Percentiles rank a stretch among this genome's conserved stretches.
Evolutionary conservation across 2,113 vertebrate genomes (phyloP).

Genomic region (Genyomyrus donnyi): DNA sequence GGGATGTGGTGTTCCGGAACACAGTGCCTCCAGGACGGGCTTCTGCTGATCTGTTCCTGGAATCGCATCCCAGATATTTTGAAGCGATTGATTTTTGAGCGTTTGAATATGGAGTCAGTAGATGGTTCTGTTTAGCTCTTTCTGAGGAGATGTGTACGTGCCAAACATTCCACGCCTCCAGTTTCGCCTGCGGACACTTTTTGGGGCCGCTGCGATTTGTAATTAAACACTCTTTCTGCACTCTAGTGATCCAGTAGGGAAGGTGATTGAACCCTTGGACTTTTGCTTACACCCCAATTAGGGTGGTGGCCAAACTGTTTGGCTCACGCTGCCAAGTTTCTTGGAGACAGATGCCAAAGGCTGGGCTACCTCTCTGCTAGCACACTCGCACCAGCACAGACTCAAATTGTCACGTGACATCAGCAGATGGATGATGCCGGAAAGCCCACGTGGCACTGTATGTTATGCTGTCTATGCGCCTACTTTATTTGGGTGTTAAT

Average conservation of each 20-base stretch:
- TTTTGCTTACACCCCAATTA: constrained; percentile 32
- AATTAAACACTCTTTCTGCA: constrained; percentile 9
- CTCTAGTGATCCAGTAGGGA: background rate
- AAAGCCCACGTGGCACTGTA: background rate
- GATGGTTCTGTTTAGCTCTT: background rate
- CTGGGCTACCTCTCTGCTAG: background rate
- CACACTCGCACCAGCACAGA: background rate
- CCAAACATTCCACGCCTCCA: background rate
- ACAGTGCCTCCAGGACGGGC: background rate
- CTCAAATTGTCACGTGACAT: background rate
- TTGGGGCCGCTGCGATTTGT: constrained; percentile 4
- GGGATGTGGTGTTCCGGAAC: background rate
- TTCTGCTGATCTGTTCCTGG: background rate
- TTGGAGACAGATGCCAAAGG: background rate
- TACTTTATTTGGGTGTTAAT: background rate
- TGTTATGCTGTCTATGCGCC: background rate
- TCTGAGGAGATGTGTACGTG: background rate
- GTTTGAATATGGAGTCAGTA: background rate
- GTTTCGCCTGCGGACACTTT: background rate
- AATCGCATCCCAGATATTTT: background rate
- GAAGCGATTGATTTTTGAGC: background rate
- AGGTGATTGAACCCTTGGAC: constrained; percentile 18
- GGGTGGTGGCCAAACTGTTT: constrained; percentile 18
- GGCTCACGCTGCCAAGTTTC: constrained; percentile 17
- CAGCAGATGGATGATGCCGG: background rate